A percentile compares a stretch with the other conserved stretches of the same genome.
phyloP scores from a whole-genome alignment of 2,888 invertebrate species.

The Himalopsyche kuldschensis region DNA sequence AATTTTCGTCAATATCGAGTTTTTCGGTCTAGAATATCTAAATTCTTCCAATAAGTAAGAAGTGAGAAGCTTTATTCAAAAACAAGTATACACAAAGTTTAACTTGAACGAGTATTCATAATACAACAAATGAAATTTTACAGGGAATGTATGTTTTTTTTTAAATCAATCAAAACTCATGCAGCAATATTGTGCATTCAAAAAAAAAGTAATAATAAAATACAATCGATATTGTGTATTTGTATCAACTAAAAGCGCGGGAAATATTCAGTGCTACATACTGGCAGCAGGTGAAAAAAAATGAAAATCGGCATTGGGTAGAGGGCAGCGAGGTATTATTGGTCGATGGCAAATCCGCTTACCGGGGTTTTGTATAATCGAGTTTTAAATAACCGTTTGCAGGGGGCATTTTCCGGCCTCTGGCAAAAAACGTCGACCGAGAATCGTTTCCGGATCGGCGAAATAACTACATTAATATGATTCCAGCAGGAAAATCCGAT shows the following conservation, averaged over 20 bases:
- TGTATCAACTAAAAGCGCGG: neutral
- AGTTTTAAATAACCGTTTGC: constrained; percentile 30
- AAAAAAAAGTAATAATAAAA: neutral
- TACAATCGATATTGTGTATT: neutral
- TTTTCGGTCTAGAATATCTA: too few species aligned
- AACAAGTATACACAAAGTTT: too few species aligned
- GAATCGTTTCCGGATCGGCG: neutral
- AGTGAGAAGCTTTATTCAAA: too few species aligned
- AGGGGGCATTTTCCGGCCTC: neutral
- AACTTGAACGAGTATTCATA: too few species aligned
- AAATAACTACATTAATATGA: constrained; percentile 6
- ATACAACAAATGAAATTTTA: too few species aligned
- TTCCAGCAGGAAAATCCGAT: constrained; percentile 17
- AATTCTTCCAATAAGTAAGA: too few species aligned
- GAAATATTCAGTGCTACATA: neutral
- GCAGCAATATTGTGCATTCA: neutral
- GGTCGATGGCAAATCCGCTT: constrained; percentile 28
- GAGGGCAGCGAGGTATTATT: constrained; percentile 8
- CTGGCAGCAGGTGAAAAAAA: constrained; percentile 1
- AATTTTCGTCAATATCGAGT: too few species aligned
- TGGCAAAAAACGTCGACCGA: constrained; percentile 4
- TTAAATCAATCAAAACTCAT: too few species aligned
- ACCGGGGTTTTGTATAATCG: constrained; percentile 30
- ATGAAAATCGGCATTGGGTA: neutral
- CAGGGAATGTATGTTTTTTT: too few species aligned